Evolutionary conservation across 1,140 invertebrate genomes (phyloP).

Genomic region (Cyrtorhinus lividipennis): DNA sequence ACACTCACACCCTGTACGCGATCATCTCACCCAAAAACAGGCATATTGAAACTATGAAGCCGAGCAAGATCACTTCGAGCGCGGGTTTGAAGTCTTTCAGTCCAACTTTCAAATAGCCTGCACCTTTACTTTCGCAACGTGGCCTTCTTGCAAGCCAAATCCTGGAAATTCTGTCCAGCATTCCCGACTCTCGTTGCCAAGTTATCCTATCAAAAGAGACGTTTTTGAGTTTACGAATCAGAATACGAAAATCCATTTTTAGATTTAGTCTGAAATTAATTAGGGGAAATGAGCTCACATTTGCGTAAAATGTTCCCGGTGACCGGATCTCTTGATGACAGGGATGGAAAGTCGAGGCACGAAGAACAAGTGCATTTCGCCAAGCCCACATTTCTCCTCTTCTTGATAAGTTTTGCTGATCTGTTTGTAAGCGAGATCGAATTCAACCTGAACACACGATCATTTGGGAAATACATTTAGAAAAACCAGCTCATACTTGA

Average conservation of each 20-base stretch:
- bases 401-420: constrained; percentile 41
- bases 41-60: constrained; percentile 4
- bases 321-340: constrained; percentile 37
- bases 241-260: too few relatives aligned
- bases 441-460: constrained; percentile 34
- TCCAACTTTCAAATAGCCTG: constrained; percentile 35
- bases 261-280: too few relatives aligned
- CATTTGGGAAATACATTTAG: too few relatives aligned
- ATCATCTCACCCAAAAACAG: not conserved
- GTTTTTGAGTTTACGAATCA: not conserved
- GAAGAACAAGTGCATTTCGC: constrained; percentile 38
- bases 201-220: constrained; percentile 26
- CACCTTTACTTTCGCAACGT: constrained; percentile 31
- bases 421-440: constrained; percentile 37
- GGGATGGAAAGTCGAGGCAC: constrained; percentile 36
- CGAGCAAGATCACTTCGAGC: constrained; percentile 28
- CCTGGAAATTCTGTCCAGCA: constrained; percentile 29
- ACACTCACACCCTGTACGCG: not conserved
- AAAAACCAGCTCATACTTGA: not conserved
- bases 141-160: constrained; percentile 33
- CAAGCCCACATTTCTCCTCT: constrained; percentile 41
- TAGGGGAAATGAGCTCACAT: too few relatives aligned
- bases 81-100: constrained; percentile 35
- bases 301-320: constrained; percentile 36
- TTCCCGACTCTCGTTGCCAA: constrained; percentile 32